Conservation (phyloP, 2,888 invertebrate species). For the Chloroclystis v-ata region DNA sequence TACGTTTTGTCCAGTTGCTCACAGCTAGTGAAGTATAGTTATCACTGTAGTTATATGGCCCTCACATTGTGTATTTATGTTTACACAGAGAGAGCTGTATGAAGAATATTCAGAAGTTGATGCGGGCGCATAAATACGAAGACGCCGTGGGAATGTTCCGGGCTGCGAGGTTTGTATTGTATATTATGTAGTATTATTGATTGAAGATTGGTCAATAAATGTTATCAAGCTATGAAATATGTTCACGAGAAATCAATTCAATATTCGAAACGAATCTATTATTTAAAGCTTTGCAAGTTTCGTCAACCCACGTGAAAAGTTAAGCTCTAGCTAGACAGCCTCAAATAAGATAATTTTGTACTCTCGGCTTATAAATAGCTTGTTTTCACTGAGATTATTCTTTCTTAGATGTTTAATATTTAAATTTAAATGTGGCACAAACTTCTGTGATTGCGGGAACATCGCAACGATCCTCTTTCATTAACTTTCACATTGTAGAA, state of each 20-base stretch:
- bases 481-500: constrained; percentile 14
- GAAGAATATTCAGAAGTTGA: constrained; percentile 87
- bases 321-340: too few relatives aligned
- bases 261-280: too few relatives aligned
- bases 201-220: too few relatives aligned
- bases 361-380: background rate
- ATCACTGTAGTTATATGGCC: too few relatives aligned
- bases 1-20: too few relatives aligned
- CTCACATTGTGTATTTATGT: constrained; percentile 25
- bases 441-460: constrained; percentile 15
- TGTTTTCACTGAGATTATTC: background rate
- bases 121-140: constrained; percentile 85
- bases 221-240: too few relatives aligned
- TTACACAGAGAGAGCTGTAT: constrained; percentile 90
- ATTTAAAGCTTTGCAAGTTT: background rate
- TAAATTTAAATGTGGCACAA: constrained; percentile 13
- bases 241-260: too few relatives aligned
- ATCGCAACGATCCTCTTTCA: constrained; percentile 13
- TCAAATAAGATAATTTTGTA: too few relatives aligned
- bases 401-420: constrained; percentile 3
- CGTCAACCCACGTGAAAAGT: too few relatives aligned
- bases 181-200: too few relatives aligned
- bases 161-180: constrained; percentile 81
- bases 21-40: too few relatives aligned
- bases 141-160: constrained; percentile 89